phyloP scores from a whole-genome alignment of 2,113 vertebrate genomes.

The Cercopithecus mona region DNA sequence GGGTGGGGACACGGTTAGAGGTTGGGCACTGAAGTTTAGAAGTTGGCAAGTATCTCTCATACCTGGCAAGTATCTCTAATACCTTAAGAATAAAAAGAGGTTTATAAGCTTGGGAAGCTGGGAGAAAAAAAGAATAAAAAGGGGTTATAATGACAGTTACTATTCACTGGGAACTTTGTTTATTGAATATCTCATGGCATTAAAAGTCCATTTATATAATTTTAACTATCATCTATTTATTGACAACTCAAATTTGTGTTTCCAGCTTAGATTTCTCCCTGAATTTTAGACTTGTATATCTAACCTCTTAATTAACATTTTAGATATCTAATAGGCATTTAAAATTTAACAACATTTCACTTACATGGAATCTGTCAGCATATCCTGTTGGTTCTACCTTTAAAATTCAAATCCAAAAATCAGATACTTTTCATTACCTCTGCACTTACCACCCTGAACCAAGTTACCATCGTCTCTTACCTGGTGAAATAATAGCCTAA shows the following conservation, averaged over 20 bases:
- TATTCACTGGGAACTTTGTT: background rate
- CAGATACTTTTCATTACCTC: background rate
- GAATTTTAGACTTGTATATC: background rate
- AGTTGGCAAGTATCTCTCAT: background rate
- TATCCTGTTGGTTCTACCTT: background rate
- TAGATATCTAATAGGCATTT: constrained; percentile 33
- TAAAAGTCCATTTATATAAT: background rate
- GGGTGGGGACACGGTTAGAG: background rate
- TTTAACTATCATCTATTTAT: background rate
- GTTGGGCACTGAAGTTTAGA: background rate
- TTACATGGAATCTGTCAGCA: background rate
- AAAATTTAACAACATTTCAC: constrained; percentile 1
- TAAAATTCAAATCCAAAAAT: background rate
- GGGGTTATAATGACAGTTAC: background rate
- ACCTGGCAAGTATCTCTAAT: background rate
- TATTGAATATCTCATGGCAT: background rate
- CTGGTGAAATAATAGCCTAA: background rate
- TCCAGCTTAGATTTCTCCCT: background rate
- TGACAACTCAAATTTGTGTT: background rate
- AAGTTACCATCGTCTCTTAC: background rate
- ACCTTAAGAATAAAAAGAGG: background rate
- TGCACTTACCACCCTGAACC: background rate
- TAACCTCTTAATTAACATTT: background rate
- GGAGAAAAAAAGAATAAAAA: too few relatives aligned
- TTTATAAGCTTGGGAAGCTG: too few relatives aligned